Evolutionary conservation across 2,888 invertebrate genomes (phyloP).

Genomic region (Rambutsinella grinnellia): DNA sequence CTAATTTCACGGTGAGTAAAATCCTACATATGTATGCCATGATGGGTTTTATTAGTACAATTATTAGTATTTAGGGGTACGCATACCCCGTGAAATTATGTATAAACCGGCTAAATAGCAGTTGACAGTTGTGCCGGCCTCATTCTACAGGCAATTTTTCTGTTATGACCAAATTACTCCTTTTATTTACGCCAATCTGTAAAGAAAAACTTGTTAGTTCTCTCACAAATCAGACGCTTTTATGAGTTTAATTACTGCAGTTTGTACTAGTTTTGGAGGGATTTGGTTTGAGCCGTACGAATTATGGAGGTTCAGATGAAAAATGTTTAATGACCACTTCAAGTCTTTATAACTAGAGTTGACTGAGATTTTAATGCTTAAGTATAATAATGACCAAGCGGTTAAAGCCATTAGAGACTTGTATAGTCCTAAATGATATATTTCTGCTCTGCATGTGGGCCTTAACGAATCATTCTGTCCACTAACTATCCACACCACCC

Average conservation of each 20-base stretch:
- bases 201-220: too few species aligned
- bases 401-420: background rate
- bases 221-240: too few species aligned
- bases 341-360: background rate
- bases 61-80: too few species aligned
- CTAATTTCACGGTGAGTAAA: background rate
- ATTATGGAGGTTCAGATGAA: slow-evolving; percentile 10
- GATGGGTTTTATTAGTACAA: background rate
- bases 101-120: background rate
- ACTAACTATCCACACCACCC: background rate
- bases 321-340: slow-evolving; percentile 36
- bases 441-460: background rate
- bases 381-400: background rate
- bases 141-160: too few species aligned
- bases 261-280: too few species aligned
- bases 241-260: too few species aligned
- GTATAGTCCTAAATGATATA: background rate
- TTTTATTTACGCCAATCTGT: too few species aligned
- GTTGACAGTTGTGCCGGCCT: background rate
- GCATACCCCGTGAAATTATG: background rate
- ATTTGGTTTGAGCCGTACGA: too few species aligned
- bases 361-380: background rate
- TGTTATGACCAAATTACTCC: too few species aligned
- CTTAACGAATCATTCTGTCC: background rate
- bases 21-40: background rate